These are phyloP conservation scores for Chelonoidis abingdonii DNA, from an alignment of 2,113 vertebrate genomes.

Conservation along the genomic window DNA sequence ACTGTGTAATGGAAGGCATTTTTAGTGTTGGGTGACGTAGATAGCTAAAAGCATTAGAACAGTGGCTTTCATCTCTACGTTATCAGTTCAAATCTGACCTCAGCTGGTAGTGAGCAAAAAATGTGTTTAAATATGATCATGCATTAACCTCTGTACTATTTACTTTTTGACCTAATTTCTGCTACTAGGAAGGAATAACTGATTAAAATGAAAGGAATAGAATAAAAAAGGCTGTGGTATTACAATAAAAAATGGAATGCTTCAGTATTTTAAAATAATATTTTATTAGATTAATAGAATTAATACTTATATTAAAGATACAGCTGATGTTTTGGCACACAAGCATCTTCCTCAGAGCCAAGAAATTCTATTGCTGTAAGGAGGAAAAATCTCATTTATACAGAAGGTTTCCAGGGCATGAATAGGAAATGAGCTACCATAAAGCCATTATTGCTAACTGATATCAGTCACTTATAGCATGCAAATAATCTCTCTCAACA, in stretches of 20 bases:
- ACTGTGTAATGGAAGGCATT: neutral
- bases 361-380: constrained; percentile 66
- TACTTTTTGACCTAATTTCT: constrained; percentile 63
- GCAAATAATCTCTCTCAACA: neutral
- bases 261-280: constrained; percentile 75
- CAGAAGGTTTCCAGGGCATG: neutral
- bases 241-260: constrained; percentile 67
- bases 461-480: neutral
- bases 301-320: constrained; percentile 69
- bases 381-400: constrained; percentile 66
- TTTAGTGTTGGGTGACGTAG: neutral
- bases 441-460: neutral
- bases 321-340: constrained; percentile 69
- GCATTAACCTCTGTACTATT: constrained; percentile 27
- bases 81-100: neutral
- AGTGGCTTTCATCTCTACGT: neutral
- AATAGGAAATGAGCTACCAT: neutral
- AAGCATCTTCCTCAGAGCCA: constrained; percentile 63
- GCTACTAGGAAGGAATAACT: constrained; percentile 48
- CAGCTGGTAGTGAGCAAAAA: neutral
- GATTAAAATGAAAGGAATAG: constrained; percentile 59
- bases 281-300: constrained; percentile 61
- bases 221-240: constrained; percentile 34
- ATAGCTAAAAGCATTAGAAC: neutral
- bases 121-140: constrained; percentile 57